Evolutionary conservation across 2,113 vertebrate species (phyloP).

Genomic region (Psittacara wagleri): DNA sequence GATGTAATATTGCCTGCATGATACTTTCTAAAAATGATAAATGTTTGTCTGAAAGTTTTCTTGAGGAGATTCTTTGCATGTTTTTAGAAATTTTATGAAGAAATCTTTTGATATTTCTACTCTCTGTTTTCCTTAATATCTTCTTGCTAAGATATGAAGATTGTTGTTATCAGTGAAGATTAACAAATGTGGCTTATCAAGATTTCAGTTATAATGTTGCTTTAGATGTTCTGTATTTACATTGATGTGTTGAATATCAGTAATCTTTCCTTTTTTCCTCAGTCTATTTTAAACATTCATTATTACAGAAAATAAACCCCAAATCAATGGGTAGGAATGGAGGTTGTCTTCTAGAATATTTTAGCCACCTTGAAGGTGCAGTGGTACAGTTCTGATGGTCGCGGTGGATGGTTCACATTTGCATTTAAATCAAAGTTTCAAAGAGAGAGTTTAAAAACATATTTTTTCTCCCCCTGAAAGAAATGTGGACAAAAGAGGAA

Average conservation of each 20-base stretch:
- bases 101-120: not conserved
- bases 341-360: not conserved
- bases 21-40: not conserved
- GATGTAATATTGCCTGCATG: not conserved
- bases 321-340: not conserved
- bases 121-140: not conserved
- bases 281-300: not conserved
- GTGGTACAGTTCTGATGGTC: not conserved
- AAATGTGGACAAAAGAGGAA: not conserved
- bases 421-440: not conserved
- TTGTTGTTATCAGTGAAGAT: not conserved
- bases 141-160: not conserved
- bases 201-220: not conserved
- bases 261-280: not conserved
- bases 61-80: not conserved
- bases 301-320: not conserved
- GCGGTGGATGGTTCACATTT: fast-evolving
- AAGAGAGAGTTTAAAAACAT: not conserved
- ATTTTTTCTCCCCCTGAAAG: not conserved
- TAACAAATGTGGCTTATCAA: not conserved
- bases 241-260: not conserved
- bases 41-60: not conserved
- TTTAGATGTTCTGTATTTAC: not conserved
- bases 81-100: not conserved
- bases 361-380: not conserved